Base-by-base conservation (phyloP, 1,140 invertebrate species). In the Sycophaga agraensis region DNA sequence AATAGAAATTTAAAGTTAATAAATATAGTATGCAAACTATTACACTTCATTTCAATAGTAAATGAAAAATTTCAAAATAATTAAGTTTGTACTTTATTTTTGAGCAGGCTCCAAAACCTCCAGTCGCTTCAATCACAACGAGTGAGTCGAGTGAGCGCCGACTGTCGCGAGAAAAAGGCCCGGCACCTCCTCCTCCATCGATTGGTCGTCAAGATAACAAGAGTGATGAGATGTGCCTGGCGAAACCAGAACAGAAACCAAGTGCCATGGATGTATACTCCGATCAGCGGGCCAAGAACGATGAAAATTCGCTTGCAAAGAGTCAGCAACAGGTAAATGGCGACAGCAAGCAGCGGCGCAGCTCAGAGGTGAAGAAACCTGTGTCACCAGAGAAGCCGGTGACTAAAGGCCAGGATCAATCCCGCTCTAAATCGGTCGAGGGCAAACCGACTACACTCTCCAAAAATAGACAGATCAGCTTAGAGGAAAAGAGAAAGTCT, bases 81-180 rank as follows among this genome's bases (percentile, higher is more conserved):
- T 37, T 2, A 19, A 17, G 16, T 34, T 22, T 50, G 14, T 11
- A 26, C 48, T 46, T 28, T 17, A 1, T 42, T 45, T 22, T 43
- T 43, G 21, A 43, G 16, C 8, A 80, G 76, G 77, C 80, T 60
- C 82, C 80, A 60, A 78, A 82, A 59, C 77, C 82, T 26, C 79
- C 82, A 24, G 61, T 66, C 75, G 39, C 37, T 66, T 73, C n/a
- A 16, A 7, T 17, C 6, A 7, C n/a, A 9, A 21, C 8, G 3
- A 40, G 40, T 5, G 77, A 77, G 48, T 59, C 64, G 14, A 77
- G 45, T 34, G 79, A 81, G 53, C 74, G 76, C 56, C 70, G 74
- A 69, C 59, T 72, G 59, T 81, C 80, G 35, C 73, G 79, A 59
- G 83, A 84, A 49, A 85, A 85, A 66, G 83, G 83, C 28, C 82